Evolutionary conservation across 2,113 vertebrate genomes (phyloP).

Genomic region (Xenopus laevis): DNA sequence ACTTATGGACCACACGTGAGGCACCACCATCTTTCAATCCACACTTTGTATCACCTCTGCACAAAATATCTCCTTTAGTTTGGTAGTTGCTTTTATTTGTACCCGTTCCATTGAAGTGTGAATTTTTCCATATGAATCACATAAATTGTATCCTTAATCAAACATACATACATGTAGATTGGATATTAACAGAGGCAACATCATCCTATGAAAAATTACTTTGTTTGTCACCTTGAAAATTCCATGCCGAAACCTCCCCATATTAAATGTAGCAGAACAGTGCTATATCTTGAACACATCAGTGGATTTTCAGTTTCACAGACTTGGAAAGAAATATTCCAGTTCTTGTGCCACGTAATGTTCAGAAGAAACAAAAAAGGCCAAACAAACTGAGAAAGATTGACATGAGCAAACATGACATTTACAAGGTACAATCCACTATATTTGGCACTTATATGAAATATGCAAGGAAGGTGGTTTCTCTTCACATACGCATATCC

Average conservation of each 20-base stretch:
- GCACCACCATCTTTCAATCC: too few relatives aligned
- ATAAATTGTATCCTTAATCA: too few relatives aligned
- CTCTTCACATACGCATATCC: neutral
- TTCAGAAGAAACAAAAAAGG: neutral
- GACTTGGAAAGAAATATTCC: slow-evolving; percentile 39
- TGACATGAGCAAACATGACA: neutral
- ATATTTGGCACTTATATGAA: neutral
- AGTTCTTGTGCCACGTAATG: neutral
- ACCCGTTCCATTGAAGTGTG: too few relatives aligned
- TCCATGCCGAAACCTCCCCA: neutral
- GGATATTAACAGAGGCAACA: too few relatives aligned
- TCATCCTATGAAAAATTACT: too few relatives aligned
- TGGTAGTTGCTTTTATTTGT: too few relatives aligned
- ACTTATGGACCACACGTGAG: too few relatives aligned
- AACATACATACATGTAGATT: too few relatives aligned
- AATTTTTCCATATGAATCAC: too few relatives aligned
- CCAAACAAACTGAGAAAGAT: neutral
- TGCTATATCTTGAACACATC: neutral
- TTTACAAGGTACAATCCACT: neutral
- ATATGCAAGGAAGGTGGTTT: neutral
- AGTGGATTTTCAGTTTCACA: slow-evolving; percentile 23
- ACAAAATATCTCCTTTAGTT: too few relatives aligned
- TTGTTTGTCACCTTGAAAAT: neutral
- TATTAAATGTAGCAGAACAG: slow-evolving; percentile 16
- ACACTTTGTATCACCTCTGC: too few relatives aligned